phyloP scores from a whole-genome alignment of 2,888 invertebrate species.

The Malacosoma neustria region DNA sequence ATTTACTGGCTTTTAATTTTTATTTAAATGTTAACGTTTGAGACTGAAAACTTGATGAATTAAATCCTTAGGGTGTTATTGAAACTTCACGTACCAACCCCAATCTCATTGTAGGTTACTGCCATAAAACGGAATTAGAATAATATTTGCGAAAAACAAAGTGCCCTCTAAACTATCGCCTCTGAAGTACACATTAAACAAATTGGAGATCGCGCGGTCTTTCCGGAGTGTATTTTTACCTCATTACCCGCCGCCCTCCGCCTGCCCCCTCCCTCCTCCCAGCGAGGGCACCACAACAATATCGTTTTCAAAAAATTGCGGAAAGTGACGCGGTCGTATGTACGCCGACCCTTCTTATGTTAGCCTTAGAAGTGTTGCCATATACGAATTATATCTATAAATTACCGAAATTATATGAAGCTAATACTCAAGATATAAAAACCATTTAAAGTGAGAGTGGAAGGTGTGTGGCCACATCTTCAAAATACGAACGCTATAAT shows the following conservation, averaged over 20 bases:
- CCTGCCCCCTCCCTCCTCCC: slow-evolving; percentile 23
- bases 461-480: too few relatives aligned
- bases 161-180: not conserved
- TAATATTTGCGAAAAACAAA: not conserved
- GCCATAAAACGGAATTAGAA: too few relatives aligned
- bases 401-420: too few relatives aligned
- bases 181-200: slow-evolving; percentile 10
- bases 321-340: slow-evolving; percentile 15
- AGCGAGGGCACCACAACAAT: slow-evolving; percentile 24
- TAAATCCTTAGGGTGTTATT: too few relatives aligned
- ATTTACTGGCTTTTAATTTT: too few relatives aligned
- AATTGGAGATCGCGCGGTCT: slow-evolving; percentile 8
- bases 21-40: too few relatives aligned
- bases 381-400: not conserved
- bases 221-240: slow-evolving; percentile 23
- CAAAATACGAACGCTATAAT: too few relatives aligned
- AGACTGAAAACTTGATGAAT: too few relatives aligned
- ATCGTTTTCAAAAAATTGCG: slow-evolving; percentile 36
- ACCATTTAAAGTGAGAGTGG: too few relatives aligned
- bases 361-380: slow-evolving; percentile 6
- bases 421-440: too few relatives aligned
- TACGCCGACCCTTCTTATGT: slow-evolving; percentile 1
- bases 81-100: too few relatives aligned
- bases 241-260: slow-evolving; percentile 21
- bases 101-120: too few relatives aligned